Conservation (phyloP, 92 coral and sea anemone species). For the Phymanthus crucifer region DNA sequence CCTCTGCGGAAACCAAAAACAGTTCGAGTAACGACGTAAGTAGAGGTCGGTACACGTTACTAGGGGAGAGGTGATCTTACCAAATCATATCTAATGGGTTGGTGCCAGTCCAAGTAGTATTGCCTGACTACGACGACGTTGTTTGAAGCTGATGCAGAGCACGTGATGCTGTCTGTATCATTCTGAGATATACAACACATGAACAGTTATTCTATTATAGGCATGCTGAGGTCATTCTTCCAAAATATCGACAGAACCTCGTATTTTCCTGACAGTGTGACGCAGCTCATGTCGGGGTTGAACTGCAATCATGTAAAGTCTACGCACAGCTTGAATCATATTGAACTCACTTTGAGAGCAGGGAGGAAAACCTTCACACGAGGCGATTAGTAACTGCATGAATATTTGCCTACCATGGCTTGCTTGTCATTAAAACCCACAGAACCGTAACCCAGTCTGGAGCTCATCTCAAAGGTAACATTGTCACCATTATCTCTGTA, state of each 20-base stretch:
- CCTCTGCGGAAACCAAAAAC: slow-evolving; percentile 28
- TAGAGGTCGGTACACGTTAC: background rate
- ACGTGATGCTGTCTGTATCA: slow-evolving; percentile 62
- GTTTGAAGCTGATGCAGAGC: slow-evolving; percentile 58
- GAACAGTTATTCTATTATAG: background rate
- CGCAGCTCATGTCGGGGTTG: too few species aligned
- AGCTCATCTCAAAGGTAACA: slow-evolving; percentile 66
- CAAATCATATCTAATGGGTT: slow-evolving; percentile 51
- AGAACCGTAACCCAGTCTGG: slow-evolving; percentile 51
- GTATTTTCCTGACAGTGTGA: too few species aligned
- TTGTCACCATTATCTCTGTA: slow-evolving; percentile 48
- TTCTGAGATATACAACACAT: slow-evolving; percentile 27
- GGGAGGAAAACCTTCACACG: too few species aligned
- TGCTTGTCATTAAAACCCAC: slow-evolving; percentile 68
- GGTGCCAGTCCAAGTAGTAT: slow-evolving; percentile 64
- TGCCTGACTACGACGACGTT: slow-evolving; percentile 61
- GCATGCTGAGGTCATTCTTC: background rate
- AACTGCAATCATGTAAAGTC: too few species aligned
- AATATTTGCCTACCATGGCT: slow-evolving; percentile 65
- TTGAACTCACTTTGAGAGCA: too few species aligned
- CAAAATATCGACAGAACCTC: background rate
- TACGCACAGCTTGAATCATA: too few species aligned
- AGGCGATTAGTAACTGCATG: too few species aligned
- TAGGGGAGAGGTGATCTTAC: background rate
- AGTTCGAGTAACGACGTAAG: background rate